These are phyloP conservation scores for Drosophila funebris DNA, from an alignment of 1,140 invertebrate genomes.

Conservation along the genomic window DNA sequence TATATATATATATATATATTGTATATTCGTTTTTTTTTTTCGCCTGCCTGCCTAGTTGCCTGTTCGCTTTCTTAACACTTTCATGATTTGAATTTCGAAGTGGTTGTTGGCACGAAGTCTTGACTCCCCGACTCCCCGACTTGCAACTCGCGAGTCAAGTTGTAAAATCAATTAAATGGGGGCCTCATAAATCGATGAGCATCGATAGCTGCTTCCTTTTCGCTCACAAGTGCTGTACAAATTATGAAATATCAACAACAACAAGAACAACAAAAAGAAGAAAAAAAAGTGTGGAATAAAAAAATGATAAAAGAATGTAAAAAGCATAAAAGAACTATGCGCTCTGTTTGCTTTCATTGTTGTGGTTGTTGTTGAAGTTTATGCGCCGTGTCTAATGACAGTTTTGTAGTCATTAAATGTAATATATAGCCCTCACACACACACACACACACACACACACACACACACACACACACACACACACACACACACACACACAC, in stretches of 20 bases:
- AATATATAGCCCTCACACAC: conserved; percentile 55
- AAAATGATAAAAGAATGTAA: not conserved
- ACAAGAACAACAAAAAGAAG: not conserved
- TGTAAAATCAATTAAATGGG: conserved; percentile 73
- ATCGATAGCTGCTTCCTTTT: conserved; percentile 18
- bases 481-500: not conserved
- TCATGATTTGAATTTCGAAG: conserved; percentile 71
- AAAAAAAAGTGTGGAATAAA: not conserved
- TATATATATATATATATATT: not conserved
- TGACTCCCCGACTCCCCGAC: not conserved
- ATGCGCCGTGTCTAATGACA: conserved; percentile 79
- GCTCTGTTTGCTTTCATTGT: conserved; percentile 57
- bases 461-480: not conserved
- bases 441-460: conserved; percentile 1
- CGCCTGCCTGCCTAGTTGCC: conserved; percentile 6
- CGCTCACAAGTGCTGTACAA: conserved; percentile 54
- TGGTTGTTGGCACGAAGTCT: not conserved
- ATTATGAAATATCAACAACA: conserved; percentile 32
- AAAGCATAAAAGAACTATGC: conserved; percentile 27
- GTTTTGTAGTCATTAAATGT: conserved; percentile 75
- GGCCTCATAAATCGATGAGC: conserved; percentile 45
- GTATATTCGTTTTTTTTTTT: conserved; percentile 10
- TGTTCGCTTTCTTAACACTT: conserved; percentile 72
- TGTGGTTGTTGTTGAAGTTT: conserved; percentile 46
- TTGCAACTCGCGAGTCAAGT: conserved; percentile 7